These are phyloP conservation scores for Psettodes erumei DNA, from an alignment of 2,113 vertebrate species.

Conservation along the genomic window DNA sequence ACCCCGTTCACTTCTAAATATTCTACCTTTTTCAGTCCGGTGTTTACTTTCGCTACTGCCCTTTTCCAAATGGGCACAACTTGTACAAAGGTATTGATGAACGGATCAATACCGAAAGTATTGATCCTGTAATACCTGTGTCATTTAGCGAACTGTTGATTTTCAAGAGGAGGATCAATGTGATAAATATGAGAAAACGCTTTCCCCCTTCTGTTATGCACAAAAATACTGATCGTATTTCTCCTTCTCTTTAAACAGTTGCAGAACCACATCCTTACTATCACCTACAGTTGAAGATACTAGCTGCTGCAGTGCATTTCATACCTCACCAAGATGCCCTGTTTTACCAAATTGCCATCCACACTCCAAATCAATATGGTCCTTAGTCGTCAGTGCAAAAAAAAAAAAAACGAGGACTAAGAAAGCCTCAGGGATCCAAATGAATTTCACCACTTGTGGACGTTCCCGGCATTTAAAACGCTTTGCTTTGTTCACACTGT, in stretches of 20 bases:
- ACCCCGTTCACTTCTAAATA: not conserved
- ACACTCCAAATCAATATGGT: not conserved
- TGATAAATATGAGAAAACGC: constrained; percentile 6
- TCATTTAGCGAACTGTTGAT: constrained; percentile 31
- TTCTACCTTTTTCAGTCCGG: constrained; percentile 1
- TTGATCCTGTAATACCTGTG: constrained; percentile 26
- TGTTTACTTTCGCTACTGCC: constrained; percentile 19
- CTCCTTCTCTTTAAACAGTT: constrained; percentile 1
- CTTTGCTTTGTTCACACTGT: constrained; percentile 1
- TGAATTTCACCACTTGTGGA: not conserved
- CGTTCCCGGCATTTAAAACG: not conserved
- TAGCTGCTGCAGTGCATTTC: not conserved
- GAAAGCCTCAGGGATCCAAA: not conserved
- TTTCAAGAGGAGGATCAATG: constrained; percentile 28
- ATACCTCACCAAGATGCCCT: not conserved
- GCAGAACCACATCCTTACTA: constrained; percentile 14
- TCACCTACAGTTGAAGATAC: constrained; percentile 1
- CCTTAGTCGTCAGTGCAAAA: not conserved
- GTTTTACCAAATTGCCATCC: constrained; percentile 18
- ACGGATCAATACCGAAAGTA: constrained; percentile 40
- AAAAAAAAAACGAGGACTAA: not conserved
- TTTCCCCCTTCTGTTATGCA: not conserved
- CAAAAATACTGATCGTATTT: constrained; percentile 9
- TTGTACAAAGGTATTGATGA: constrained; percentile 20
- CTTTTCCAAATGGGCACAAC: not conserved